Evolutionary conservation across 2,797 vertebrate genomes (phyloP).

Genomic region (Myiotriccus ornatus): DNA sequence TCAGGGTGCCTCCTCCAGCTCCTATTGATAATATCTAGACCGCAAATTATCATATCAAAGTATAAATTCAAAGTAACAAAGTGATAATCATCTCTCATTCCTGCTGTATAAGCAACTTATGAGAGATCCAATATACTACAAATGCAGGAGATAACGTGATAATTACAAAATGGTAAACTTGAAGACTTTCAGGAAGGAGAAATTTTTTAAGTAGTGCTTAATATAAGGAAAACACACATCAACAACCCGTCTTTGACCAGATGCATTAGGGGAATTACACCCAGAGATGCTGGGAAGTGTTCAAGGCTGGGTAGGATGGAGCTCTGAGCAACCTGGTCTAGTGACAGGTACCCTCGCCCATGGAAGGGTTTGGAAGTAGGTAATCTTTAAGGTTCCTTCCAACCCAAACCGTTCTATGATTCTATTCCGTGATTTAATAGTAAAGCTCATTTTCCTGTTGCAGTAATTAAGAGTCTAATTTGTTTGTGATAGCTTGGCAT

Average conservation of each 20-base stretch:
- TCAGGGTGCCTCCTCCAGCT: neutral
- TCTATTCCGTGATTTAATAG: neutral
- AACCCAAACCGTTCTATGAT: neutral
- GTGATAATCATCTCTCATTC: neutral
- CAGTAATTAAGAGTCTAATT: neutral
- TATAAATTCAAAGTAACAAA: constrained; percentile 31
- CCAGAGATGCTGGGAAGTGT: neutral
- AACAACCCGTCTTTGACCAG: neutral
- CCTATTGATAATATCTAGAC: constrained; percentile 36
- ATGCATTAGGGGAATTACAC: neutral
- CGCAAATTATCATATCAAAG: constrained; percentile 60
- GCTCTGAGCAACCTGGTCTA: neutral
- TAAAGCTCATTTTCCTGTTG: neutral
- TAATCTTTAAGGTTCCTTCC: neutral
- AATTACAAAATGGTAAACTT: constrained; percentile 19
- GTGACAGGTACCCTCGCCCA: neutral
- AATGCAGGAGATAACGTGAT: neutral
- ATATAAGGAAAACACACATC: neutral
- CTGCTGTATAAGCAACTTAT: neutral
- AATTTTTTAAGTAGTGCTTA: neutral
- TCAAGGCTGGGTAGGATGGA: neutral
- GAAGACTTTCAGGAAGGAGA: neutral
- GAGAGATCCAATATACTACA: neutral
- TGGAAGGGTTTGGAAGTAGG: neutral
- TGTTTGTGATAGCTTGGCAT: neutral